Percentiles rank a stretch among this genome's conserved stretches.
phyloP scores from a whole-genome alignment of 2,888 invertebrate genomes.

The Pseudoips prasinana region DNA sequence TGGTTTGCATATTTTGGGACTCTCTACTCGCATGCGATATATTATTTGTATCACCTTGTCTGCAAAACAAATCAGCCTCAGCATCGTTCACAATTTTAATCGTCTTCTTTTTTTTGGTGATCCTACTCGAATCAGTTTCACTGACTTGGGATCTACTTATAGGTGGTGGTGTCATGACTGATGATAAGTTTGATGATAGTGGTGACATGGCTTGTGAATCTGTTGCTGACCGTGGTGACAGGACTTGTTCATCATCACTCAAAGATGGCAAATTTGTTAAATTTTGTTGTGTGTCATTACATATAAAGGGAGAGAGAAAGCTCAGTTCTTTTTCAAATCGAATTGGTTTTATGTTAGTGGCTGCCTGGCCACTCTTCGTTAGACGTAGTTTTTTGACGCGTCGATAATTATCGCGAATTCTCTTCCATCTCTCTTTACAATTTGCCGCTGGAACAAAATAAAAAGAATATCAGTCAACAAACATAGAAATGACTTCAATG shows the following conservation, averaged over 20 bases:
- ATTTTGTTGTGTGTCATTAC: conserved; percentile 7
- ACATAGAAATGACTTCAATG: conserved; percentile 8
- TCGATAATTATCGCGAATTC: conserved; percentile 13
- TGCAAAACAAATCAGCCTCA: conserved; percentile 11
- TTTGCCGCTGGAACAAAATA: conserved; percentile 11
- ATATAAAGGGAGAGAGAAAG: conserved; percentile 9
- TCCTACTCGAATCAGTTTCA: conserved; percentile 7
- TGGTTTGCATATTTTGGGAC: conserved; percentile 12
- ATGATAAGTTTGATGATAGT: conserved; percentile 7
- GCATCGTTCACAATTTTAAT: conserved; percentile 16
- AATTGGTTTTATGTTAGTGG: conserved; percentile 8
- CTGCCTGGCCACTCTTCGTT: conserved; percentile 11
- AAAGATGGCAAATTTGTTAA: conserved; percentile 8
- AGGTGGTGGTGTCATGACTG: conserved; percentile 1
- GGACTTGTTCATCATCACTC: conserved; percentile 10
- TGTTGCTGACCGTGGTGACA: conserved; percentile 6
- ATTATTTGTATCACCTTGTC: conserved; percentile 10
- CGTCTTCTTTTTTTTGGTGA: conserved; percentile 10
- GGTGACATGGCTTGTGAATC: conserved; percentile 8
- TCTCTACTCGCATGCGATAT: conserved; percentile 10
- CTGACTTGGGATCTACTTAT: conserved; percentile 9
- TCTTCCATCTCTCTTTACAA: conserved; percentile 14
- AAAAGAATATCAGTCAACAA: conserved; percentile 10
- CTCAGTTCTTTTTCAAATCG: conserved; percentile 8
- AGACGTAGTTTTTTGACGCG: conserved; percentile 6